phyloP scores from a whole-genome alignment of 2,113 vertebrate species.

The Ibidorhyncha struthersii region DNA sequence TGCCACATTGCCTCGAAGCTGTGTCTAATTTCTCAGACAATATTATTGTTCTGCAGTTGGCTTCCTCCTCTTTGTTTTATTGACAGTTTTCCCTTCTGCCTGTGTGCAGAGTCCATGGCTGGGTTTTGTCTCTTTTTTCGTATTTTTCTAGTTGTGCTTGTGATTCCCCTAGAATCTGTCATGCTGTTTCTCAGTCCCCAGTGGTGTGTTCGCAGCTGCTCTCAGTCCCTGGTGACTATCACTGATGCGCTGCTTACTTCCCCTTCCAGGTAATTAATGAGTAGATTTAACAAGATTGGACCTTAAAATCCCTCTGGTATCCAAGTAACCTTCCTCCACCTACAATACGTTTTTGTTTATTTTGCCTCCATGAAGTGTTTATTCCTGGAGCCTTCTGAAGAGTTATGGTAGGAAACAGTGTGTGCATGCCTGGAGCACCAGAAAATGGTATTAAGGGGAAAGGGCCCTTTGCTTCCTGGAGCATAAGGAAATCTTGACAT shows the following conservation, averaged over 20 bases:
- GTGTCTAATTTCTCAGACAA: not conserved
- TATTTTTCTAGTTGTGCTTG: not conserved
- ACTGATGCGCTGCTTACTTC: constrained; percentile 22
- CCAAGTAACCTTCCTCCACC: constrained; percentile 5
- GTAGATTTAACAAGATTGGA: constrained; percentile 38
- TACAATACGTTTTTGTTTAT: constrained; percentile 19
- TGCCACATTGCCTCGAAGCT: not conserved
- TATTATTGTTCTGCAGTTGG: not conserved
- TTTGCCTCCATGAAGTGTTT: constrained; percentile 7
- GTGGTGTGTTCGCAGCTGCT: not conserved
- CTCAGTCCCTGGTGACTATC: not conserved
- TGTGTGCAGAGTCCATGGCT: not conserved
- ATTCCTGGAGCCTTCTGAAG: not conserved
- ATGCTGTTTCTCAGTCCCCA: not conserved
- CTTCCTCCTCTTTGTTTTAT: not conserved
- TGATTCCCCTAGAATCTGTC: not conserved
- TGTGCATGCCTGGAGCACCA: not conserved
- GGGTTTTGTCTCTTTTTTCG: not conserved
- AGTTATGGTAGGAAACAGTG: not conserved
- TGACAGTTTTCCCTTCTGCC: not conserved
- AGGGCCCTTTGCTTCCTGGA: not conserved
- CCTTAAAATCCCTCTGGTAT: constrained; percentile 37
- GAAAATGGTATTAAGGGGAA: not conserved
- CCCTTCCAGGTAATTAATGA: constrained; percentile 63
- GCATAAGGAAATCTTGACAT: not conserved